Percentiles rank a stretch among this genome's conserved stretches.
Conservation (phyloP, 2,797 vertebrate species). For the Smutsia temminckii region DNA sequence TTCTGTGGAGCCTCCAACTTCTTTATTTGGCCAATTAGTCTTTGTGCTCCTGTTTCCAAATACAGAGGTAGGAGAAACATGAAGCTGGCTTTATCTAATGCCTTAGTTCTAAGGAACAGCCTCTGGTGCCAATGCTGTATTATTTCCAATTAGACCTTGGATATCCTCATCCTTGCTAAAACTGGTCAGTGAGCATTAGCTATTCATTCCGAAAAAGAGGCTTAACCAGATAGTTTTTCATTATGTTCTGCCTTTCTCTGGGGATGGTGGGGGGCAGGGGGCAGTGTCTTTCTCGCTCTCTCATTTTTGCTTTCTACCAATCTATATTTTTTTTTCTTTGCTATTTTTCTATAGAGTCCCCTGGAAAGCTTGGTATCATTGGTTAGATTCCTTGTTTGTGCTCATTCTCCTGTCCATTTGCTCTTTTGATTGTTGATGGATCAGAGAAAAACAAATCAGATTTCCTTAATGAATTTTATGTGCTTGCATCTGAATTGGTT, state of each 20-base stretch:
- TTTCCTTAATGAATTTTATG: slow-evolving; percentile 70
- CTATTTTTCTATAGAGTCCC: not conserved
- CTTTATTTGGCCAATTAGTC: slow-evolving; percentile 56
- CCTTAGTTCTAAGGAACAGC: slow-evolving; percentile 48
- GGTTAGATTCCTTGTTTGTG: not conserved
- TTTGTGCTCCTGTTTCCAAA: slow-evolving; percentile 67
- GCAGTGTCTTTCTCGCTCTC: not conserved
- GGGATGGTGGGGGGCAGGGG: not conserved
- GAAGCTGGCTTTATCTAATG: slow-evolving; percentile 64
- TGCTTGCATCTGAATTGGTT: slow-evolving; percentile 55
- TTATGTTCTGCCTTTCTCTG: slow-evolving; percentile 31
- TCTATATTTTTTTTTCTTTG: not conserved
- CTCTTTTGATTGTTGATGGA: slow-evolving; percentile 67
- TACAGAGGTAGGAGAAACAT: slow-evolving; percentile 47
- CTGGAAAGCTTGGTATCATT: not conserved
- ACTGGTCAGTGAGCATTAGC: not conserved
- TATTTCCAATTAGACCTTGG: slow-evolving; percentile 63
- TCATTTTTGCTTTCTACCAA: not conserved
- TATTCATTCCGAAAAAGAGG: slow-evolving; percentile 65
- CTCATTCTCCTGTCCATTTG: slow-evolving; percentile 36
- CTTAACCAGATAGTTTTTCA: slow-evolving; percentile 62
- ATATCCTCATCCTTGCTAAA: slow-evolving; percentile 1
- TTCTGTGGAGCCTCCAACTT: slow-evolving; percentile 22
- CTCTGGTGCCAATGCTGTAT: not conserved
- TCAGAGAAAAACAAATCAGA: slow-evolving; percentile 42